Evolutionary conservation across 2,113 vertebrate genomes (phyloP).

Genomic region (Pterocles burchelli): DNA sequence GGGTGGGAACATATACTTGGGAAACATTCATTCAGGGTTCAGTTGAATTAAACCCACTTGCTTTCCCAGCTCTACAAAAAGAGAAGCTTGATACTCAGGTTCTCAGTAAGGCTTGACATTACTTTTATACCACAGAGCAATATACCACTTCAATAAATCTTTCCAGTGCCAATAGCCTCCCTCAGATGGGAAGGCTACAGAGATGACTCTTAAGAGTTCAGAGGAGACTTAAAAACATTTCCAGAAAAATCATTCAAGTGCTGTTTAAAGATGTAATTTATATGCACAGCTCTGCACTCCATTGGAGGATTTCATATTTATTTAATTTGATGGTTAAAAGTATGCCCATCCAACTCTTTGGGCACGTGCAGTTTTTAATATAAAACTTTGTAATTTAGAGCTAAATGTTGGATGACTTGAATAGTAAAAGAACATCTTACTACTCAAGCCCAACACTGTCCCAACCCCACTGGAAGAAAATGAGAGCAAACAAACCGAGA

Average conservation of each 20-base stretch:
- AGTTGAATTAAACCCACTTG: conserved; percentile 18
- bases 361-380: not conserved
- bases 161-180: not conserved
- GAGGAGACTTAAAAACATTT: conserved; percentile 54
- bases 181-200: not conserved
- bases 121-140: not conserved
- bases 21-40: not conserved
- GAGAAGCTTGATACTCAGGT: not conserved
- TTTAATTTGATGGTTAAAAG: conserved; percentile 64
- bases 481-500: not conserved
- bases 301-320: conserved; percentile 63
- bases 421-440: not conserved
- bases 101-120: not conserved
- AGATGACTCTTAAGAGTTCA: conserved; percentile 47
- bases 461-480: not conserved
- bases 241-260: conserved; percentile 48
- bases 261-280: conserved; percentile 70
- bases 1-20: not conserved
- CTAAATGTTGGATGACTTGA: not conserved
- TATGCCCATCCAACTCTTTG: not conserved
- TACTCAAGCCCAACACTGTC: not conserved
- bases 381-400: not conserved
- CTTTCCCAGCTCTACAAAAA: not conserved
- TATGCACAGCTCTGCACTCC: conserved; percentile 58
- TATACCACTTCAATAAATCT: conserved; percentile 37